A percentile compares a stretch with the other conserved stretches of the same genome.
phyloP scores from a whole-genome alignment of 2,888 invertebrate species.

The Danaus chrysippus region DNA sequence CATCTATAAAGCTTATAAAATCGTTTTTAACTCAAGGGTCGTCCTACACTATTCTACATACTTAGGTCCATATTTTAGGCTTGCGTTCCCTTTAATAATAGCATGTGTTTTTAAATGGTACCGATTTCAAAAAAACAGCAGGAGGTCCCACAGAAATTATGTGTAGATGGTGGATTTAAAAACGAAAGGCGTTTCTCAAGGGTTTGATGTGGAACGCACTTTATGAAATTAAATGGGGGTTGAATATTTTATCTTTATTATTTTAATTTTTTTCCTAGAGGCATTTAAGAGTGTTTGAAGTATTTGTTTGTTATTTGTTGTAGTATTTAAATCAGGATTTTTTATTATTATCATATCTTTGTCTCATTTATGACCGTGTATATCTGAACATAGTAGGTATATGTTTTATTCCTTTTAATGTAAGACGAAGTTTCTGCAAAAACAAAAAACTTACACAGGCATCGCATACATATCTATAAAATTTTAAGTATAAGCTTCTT shows the following conservation, averaged over 20 bases:
- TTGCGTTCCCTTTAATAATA: background rate
- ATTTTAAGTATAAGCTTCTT: too few relatives aligned
- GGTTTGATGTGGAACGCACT: conserved; percentile 1
- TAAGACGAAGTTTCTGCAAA: too few relatives aligned
- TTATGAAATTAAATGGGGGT: background rate
- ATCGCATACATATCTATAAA: too few relatives aligned
- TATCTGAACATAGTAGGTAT: too few relatives aligned
- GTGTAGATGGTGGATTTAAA: background rate
- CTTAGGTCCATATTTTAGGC: background rate
- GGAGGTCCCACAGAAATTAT: conserved; percentile 2
- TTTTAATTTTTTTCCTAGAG: background rate
- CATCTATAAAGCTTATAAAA: too few relatives aligned
- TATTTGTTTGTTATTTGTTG: background rate
- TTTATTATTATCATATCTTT: background rate
- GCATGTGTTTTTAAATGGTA: background rate
- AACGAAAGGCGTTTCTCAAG: conserved; percentile 6
- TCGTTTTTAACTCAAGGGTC: too few relatives aligned
- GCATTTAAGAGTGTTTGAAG: background rate
- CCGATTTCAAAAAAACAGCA: conserved; percentile 7
- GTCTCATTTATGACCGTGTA: too few relatives aligned
- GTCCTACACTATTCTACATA: too few relatives aligned
- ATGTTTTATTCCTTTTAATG: too few relatives aligned
- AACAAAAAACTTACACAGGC: too few relatives aligned
- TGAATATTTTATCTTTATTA: background rate
- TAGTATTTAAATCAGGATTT: background rate